These are phyloP conservation scores for Eupithecia insigniata DNA, from an alignment of 2,888 invertebrate species.

Conservation along the genomic window DNA sequence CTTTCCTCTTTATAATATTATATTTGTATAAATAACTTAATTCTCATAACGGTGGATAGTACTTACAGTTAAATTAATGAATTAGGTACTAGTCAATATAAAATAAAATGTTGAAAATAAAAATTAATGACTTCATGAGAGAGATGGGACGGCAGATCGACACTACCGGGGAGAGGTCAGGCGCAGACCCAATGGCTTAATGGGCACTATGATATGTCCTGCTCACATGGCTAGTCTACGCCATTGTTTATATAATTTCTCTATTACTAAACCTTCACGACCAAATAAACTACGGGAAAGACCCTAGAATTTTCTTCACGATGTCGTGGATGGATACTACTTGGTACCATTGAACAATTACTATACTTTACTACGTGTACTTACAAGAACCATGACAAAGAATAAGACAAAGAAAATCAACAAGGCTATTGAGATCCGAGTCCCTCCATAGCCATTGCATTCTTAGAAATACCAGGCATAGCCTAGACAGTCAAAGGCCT, in stretches of 20 bases:
- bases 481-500: not conserved
- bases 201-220: too few relatives aligned
- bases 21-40: too few relatives aligned
- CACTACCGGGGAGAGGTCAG: too few relatives aligned
- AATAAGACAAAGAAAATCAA: constrained; percentile 1
- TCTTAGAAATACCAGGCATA: not conserved
- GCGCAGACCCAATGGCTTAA: too few relatives aligned
- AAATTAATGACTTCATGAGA: too few relatives aligned
- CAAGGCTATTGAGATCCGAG: not conserved
- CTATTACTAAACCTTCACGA: not conserved
- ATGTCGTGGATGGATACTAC: not conserved
- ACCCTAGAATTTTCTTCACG: not conserved
- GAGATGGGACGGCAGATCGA: too few relatives aligned
- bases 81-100: too few relatives aligned
- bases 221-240: too few relatives aligned
- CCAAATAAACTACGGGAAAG: not conserved
- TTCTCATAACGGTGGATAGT: too few relatives aligned
- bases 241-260: not conserved
- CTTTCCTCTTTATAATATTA: too few relatives aligned
- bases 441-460: not conserved
- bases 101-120: too few relatives aligned
- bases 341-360: not conserved
- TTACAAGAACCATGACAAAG: not conserved
- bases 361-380: constrained; percentile 1
- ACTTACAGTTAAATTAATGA: too few relatives aligned